Percentiles rank a stretch among this genome's conserved stretches.
Conservation (phyloP, 2,888 invertebrate species). For the Sminthurides aquaticus region DNA sequence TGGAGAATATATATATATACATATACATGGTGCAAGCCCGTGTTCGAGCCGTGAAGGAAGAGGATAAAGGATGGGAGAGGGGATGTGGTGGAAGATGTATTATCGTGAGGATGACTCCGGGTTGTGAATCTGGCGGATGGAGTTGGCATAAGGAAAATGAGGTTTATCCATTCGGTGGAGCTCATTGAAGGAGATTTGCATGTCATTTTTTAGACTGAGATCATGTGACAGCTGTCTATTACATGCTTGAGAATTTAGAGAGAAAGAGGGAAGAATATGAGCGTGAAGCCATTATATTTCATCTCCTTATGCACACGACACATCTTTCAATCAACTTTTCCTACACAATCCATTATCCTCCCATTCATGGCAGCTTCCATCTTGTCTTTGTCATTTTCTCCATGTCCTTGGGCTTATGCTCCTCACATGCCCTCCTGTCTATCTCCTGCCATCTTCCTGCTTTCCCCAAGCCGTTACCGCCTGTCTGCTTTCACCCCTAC, state of each 20-base stretch:
- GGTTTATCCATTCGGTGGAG: not conserved
- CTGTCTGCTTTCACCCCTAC: too few species aligned
- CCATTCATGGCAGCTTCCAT: not conserved
- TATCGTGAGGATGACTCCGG: too few species aligned
- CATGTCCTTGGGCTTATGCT: too few species aligned
- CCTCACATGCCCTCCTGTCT: too few species aligned
- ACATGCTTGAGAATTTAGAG: conserved; percentile 18
- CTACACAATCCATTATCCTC: conserved; percentile 15
- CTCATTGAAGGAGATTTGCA: conserved; percentile 27
- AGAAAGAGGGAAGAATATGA: conserved; percentile 11
- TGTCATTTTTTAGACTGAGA: conserved; percentile 23
- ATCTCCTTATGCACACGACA: conserved; percentile 4
- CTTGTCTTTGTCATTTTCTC: not conserved
- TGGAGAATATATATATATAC: too few species aligned
- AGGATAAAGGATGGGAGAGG: too few species aligned
- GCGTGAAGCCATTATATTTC: conserved; percentile 16
- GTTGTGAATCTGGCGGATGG: not conserved
- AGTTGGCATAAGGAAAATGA: not conserved
- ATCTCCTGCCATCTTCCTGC: too few species aligned
- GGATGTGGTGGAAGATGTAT: too few species aligned
- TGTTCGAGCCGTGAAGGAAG: too few species aligned
- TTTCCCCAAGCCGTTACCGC: too few species aligned
- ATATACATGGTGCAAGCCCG: too few species aligned
- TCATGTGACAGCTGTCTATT: conserved; percentile 34
- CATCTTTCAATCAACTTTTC: conserved; percentile 16